Evolutionary conservation across 2,888 invertebrate species (phyloP), one percentile per base, ranked within the genome.

Genomic region (Aporophyla lueneburgensis): DNA sequence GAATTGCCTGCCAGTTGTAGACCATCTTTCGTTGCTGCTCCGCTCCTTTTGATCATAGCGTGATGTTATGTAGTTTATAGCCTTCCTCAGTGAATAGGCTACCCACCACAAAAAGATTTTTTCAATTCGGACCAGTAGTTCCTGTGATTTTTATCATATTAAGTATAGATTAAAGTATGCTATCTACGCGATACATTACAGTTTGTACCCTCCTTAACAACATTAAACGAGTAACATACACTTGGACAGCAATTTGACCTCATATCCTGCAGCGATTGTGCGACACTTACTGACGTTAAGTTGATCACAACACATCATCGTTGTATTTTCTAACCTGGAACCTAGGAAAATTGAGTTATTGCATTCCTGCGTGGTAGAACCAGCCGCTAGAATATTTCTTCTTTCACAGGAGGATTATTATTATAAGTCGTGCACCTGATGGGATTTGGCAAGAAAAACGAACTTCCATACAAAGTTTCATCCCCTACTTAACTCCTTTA

Each of bases 231-330:
- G 33, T 43, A 46, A 40, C 6, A 46, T 24, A 62, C 43, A 24
- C 49, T 62, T 19, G 12, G 59, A 67, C 59, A 74, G 62, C 49
- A 61, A 84, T 76, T 59, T 81, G 81, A 84, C 72, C 85, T 76
- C 81, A 74, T 78, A 86, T 85, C 85, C 87, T 86, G 73, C 54
- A 59, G 62, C 59, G 75, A 84, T 81, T 78, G 53, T 40, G 56
- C 40, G 67, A 71, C 71, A 70, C 54, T 66, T 53, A 54, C 33
- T 33, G 61, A 62, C 72, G 14, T 49, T 61, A n/a, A 49, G 49
- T 67, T 67, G n/a, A 84, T 84, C 84, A 58, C 84, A 78, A 74
- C 75, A 86, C 63, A 71, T 84, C 54, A 63, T 49, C 5, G 2
- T 49, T 56, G 78, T 70, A 80, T 78, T 40, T 5, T 43, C 49